These are phyloP conservation scores for Amphiduros pacificus DNA, from an alignment of 2,888 invertebrate genomes.

Conservation along the genomic window DNA sequence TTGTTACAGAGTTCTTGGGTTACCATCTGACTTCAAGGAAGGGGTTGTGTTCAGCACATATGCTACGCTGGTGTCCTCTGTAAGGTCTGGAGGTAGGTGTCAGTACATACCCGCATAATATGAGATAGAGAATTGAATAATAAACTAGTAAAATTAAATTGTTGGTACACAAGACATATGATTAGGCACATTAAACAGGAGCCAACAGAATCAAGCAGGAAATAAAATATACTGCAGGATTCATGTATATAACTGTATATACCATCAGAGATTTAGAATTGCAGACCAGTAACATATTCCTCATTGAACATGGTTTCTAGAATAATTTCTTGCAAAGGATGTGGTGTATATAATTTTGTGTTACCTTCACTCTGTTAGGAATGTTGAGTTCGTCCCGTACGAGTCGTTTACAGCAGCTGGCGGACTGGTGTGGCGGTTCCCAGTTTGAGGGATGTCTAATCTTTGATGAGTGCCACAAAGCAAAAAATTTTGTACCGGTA, in stretches of 20 bases:
- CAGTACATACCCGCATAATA: no score
- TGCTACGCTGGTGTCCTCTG: conserved; percentile 54
- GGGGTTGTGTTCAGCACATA: conserved; percentile 58
- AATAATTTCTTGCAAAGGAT: background rate
- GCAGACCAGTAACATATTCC: no score
- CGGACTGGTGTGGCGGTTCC: conserved; percentile 55
- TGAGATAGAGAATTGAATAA: no score
- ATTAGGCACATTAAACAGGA: no score
- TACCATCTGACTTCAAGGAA: conserved; percentile 52
- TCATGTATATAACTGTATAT: no score
- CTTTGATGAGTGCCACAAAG: conserved; percentile 58
- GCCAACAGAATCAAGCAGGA: no score
- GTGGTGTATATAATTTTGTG: background rate
- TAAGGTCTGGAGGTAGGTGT: conserved; percentile 45
- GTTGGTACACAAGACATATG: no score
- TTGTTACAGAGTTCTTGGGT: conserved; percentile 45
- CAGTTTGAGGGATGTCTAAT: conserved; percentile 55
- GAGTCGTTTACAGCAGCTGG: conserved; percentile 50
- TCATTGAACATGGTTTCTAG: background rate
- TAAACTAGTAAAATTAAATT: no score
- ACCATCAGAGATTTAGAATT: no score
- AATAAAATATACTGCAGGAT: no score
- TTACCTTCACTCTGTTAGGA: conserved; percentile 11
- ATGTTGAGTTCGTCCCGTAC: conserved; percentile 31
- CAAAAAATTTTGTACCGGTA: conserved; percentile 57